Percentiles rank a stretch among this genome's conserved stretches.
Conservation (phyloP, 2,113 vertebrate genomes). For the Sceloporus tristichus region DNA sequence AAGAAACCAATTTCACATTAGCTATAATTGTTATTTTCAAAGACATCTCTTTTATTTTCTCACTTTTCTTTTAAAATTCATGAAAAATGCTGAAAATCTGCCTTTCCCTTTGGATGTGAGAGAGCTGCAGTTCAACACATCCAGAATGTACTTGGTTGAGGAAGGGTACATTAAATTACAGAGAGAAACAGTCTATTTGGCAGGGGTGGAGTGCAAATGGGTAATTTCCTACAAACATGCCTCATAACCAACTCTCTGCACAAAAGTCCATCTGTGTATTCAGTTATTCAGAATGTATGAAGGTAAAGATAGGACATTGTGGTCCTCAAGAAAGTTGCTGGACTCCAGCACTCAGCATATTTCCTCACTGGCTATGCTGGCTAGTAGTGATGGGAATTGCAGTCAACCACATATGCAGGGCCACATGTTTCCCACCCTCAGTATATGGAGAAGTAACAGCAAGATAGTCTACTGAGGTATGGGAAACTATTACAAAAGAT, state of each 20-base stretch:
- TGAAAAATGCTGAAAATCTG: slow-evolving; percentile 55
- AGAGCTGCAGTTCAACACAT: neutral
- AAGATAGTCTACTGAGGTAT: slow-evolving; percentile 60
- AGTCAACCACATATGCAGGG: too few species aligned
- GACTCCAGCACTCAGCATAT: too few species aligned
- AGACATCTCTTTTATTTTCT: neutral
- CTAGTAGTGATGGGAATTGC: too few species aligned
- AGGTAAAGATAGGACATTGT: slow-evolving; percentile 34
- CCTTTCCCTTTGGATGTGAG: slow-evolving; percentile 9
- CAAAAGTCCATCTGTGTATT: slow-evolving; percentile 8
- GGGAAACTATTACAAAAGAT: slow-evolving; percentile 65
- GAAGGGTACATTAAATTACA: neutral
- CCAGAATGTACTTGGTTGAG: neutral
- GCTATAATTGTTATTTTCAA: neutral
- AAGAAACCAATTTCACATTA: slow-evolving; percentile 41
- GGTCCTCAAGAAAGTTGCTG: neutral
- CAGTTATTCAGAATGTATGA: slow-evolving; percentile 39
- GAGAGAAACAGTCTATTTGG: neutral
- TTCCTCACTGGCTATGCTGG: too few species aligned
- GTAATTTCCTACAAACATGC: neutral
- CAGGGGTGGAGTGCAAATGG: neutral
- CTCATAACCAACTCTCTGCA: neutral
- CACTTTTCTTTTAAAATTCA: neutral
- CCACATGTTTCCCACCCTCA: too few species aligned
- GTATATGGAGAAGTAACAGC: slow-evolving; percentile 58